Evolutionary conservation across 2,113 vertebrate genomes (phyloP), one percentile per base, ranked within the genome.

Genomic region (Meleagris gallopavo): DNA sequence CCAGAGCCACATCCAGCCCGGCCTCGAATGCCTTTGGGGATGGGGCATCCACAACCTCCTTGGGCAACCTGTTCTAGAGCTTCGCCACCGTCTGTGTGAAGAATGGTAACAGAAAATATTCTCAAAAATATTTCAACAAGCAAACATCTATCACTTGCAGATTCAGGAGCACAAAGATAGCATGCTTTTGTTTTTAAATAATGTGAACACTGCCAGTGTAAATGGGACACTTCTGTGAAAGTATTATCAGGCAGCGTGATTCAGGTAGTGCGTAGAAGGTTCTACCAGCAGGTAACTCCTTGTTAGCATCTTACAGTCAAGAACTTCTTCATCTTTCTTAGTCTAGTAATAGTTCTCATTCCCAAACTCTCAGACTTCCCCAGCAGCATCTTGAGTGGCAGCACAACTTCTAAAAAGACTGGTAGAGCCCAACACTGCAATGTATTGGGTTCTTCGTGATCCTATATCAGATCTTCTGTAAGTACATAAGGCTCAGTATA

Each of bases 81-180:
- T 4, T 46, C 45, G 10, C 45, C 19, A 46, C 45, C 45, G 10
- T 46, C 45, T 21, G 45, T 9, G 9, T 46, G 45, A 46, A 88
- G 69, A 43, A 54, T 93, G 91, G 92, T 95, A 95, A 91, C 64
- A 88, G 32, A 46, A 92, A 91, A 93, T 96, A 94, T 93, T 88
- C 67, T 94, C 50, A 77, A 89, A 94, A 91, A 83, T 89, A 83
- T 85, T 94, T 95, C 38, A 77, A n/a, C 82, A 66, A 85, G 67
- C 43, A 77, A 48, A 16, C 95, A 94, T 95, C 89, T 96, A 29
- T n/a, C 45, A 88, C 24, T 85, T 87, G 71, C 82, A 95, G 81
- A n/a, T 50, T 46, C 79, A 77, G 60, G 34, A 45, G 11, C 69
- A 67, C 34, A 82, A 32, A 66, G 43, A 67, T 20, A 78, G 19